Conservation (phyloP, 2,113 vertebrate species). For the Oceanites oceanicus region DNA sequence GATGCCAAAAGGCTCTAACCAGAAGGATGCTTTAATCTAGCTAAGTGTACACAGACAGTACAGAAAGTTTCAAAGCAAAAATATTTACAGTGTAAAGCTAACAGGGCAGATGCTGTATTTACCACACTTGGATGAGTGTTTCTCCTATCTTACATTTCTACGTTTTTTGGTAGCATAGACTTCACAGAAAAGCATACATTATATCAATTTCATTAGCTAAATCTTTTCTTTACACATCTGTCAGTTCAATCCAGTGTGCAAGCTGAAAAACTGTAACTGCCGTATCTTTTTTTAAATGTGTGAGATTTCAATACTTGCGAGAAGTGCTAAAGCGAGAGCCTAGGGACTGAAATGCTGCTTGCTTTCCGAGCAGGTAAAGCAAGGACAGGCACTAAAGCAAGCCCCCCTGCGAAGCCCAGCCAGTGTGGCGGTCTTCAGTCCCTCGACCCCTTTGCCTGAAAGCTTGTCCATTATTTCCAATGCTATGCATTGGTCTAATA, state of each 20-base stretch:
- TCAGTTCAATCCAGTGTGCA: not conserved
- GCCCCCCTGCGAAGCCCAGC: not conserved
- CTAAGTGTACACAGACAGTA: not conserved
- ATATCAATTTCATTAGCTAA: conserved; percentile 38
- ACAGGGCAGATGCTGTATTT: not conserved
- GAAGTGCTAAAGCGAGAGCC: conserved; percentile 23
- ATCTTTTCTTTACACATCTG: conserved; percentile 41
- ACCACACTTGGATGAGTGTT: not conserved
- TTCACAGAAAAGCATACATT: not conserved
- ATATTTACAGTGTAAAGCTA: not conserved
- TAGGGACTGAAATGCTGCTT: not conserved
- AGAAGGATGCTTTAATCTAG: not conserved
- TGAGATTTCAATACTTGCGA: conserved; percentile 12
- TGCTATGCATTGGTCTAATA: not conserved
- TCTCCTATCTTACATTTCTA: not conserved
- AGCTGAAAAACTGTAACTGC: conserved; percentile 27
- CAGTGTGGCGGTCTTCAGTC: not conserved
- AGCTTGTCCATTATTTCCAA: not conserved
- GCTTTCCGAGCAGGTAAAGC: not conserved
- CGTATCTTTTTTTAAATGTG: conserved; percentile 28
- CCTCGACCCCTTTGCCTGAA: not conserved
- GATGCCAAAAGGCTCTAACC: not conserved
- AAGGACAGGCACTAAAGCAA: not conserved
- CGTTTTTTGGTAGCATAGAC: not conserved
- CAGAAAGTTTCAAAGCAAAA: not conserved